phyloP scores from a whole-genome alignment of 1,140 invertebrate species.

The Penaeus vannamei region DNA sequence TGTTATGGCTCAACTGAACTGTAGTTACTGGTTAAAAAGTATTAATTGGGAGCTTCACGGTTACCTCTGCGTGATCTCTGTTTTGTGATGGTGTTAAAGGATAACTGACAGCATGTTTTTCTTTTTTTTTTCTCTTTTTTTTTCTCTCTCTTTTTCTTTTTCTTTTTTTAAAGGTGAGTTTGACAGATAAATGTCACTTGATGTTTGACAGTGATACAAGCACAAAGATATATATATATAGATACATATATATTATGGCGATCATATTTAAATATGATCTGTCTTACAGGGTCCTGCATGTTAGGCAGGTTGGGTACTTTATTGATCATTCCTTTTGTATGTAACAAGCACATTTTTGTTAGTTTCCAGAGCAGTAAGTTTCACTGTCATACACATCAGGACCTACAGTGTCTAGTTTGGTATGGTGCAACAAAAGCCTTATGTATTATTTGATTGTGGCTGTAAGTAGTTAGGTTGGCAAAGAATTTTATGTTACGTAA shows the following conservation, averaged over 20 bases:
- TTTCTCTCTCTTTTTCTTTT: too few species aligned
- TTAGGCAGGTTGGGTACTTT: conserved; percentile 28
- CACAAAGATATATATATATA: conserved; percentile 31
- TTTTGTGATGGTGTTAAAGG: conserved; percentile 53
- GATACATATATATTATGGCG: conserved; percentile 1
- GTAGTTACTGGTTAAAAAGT: conserved; percentile 48
- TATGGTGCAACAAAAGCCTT: too few species aligned
- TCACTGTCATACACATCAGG: too few species aligned
- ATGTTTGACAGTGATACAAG: conserved; percentile 40
- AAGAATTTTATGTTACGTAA: too few species aligned
- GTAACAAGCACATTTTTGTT: neutral
- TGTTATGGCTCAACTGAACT: neutral
- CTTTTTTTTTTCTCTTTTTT: too few species aligned
- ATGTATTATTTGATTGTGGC: too few species aligned
- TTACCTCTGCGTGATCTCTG: conserved; percentile 35
- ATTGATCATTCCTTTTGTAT: conserved; percentile 30
- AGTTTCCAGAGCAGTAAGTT: neutral
- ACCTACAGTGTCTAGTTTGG: too few species aligned
- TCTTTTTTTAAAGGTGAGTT: neutral
- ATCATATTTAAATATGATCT: too few species aligned
- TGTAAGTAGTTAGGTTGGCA: too few species aligned
- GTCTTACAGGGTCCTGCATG: neutral
- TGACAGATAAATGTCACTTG: neutral
- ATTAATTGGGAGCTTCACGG: conserved; percentile 46
- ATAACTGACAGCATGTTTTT: conserved; percentile 34